A percentile compares a stretch with the other conserved stretches of the same genome.
Evolutionary conservation across 2,888 invertebrate genomes (phyloP).

Genomic region (Amiota communis): DNA sequence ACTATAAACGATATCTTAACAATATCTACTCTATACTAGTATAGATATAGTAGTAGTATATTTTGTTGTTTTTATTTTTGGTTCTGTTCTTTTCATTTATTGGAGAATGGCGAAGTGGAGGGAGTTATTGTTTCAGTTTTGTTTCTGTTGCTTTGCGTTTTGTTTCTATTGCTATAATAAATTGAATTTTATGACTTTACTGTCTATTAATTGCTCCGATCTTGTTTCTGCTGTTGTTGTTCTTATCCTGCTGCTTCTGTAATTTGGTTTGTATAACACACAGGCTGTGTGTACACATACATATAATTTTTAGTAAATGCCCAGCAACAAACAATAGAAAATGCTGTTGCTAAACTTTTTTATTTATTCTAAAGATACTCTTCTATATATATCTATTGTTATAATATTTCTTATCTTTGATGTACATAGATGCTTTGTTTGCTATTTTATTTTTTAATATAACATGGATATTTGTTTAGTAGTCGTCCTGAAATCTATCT

Average conservation of each 20-base stretch:
- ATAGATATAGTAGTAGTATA: neutral
- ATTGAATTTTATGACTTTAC: constrained; percentile 57
- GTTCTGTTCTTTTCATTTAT: constrained; percentile 23
- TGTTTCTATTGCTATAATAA: constrained; percentile 53
- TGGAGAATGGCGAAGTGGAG: constrained; percentile 14
- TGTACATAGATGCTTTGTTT: too few relatives aligned
- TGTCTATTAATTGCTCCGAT: constrained; percentile 52
- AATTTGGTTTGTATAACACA: constrained; percentile 12
- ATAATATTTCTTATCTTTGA: too few relatives aligned
- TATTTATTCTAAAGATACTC: too few relatives aligned
- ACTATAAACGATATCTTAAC: constrained; percentile 1
- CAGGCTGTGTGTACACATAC: too few relatives aligned
- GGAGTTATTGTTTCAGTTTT: constrained; percentile 42
- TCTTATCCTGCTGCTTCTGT: constrained; percentile 12
- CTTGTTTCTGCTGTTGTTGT: neutral
- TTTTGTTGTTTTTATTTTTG: constrained; percentile 22
- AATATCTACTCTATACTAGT: neutral
- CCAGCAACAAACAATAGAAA: too few relatives aligned
- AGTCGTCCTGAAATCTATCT: too few relatives aligned
- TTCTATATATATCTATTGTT: too few relatives aligned
- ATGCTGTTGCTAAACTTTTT: too few relatives aligned
- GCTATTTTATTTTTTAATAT: too few relatives aligned
- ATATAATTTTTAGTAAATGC: too few relatives aligned
- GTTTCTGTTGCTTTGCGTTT: constrained; percentile 36
- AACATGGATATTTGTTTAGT: too few relatives aligned